Percentiles rank a stretch among this genome's conserved stretches.
Evolutionary conservation across 2,797 vertebrate species (phyloP).

Genomic region (Morelia viridis): DNA sequence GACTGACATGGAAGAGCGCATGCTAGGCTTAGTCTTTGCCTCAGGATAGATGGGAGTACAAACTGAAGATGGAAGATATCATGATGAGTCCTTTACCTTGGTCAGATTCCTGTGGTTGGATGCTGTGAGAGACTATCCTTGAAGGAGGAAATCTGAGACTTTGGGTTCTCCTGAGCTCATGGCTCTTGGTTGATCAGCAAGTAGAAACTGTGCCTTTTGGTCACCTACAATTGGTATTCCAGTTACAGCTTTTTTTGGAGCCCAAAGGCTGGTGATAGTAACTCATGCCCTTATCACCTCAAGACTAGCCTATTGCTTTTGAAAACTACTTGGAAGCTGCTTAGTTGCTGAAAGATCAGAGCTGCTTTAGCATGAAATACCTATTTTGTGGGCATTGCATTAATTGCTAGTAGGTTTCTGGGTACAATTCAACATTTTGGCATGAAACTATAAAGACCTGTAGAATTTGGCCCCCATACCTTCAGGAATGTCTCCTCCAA

Average conservation of each 20-base stretch:
- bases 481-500: background rate
- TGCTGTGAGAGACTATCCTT: background rate
- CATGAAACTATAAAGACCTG: background rate
- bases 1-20: background rate
- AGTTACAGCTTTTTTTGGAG: background rate
- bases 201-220: background rate
- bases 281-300: background rate
- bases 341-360: background rate
- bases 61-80: background rate
- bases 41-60: background rate
- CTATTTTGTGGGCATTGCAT: background rate
- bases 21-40: background rate
- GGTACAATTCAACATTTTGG: background rate
- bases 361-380: background rate
- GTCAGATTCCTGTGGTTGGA: background rate
- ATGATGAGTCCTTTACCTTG: background rate
- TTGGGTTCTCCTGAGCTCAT: background rate
- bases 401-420: background rate
- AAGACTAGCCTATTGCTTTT: background rate
- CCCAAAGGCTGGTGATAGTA: background rate
- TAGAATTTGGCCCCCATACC: background rate
- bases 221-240: background rate
- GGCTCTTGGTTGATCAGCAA: background rate
- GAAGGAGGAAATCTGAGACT: background rate
- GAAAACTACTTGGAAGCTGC: background rate